Conservation (phyloP, 2,888 invertebrate species). For the Melipona beecheii region DNA sequence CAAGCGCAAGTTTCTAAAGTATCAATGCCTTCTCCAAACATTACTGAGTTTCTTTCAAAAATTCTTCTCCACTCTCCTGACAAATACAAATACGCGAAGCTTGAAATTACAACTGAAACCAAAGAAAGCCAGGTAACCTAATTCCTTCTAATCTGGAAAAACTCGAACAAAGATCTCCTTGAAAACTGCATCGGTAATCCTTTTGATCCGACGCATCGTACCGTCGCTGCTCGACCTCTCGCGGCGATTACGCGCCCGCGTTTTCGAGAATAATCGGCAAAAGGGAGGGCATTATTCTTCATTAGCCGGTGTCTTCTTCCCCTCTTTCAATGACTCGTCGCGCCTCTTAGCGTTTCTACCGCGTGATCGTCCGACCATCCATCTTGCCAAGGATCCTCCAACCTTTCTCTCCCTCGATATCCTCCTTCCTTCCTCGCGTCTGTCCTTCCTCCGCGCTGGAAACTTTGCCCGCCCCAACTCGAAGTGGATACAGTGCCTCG, state of each 20-base stretch:
- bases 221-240: constrained; percentile 10
- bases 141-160: not conserved
- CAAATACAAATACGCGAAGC: not conserved
- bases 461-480: constrained; percentile 34
- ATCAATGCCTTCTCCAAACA: not conserved
- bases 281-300: constrained; percentile 79
- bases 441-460: constrained; percentile 34
- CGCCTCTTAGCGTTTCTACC: constrained; percentile 81
- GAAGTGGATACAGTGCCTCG: constrained; percentile 15
- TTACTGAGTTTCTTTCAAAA: not conserved
- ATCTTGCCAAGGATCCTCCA: constrained; percentile 75
- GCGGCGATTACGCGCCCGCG: constrained; percentile 9
- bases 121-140: not conserved
- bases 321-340: constrained; percentile 83
- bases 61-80: not conserved
- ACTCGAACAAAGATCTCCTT: constrained; percentile 10
- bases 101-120: not conserved
- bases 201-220: constrained; percentile 6
- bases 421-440: constrained; percentile 42
- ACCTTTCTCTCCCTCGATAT: constrained; percentile 49
- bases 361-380: constrained; percentile 77
- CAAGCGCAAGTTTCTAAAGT: no score
- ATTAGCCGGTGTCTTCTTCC: constrained; percentile 73
- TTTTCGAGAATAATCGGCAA: constrained; percentile 59
- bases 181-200: not conserved